Percentiles rank a stretch among this genome's conserved stretches.
Evolutionary conservation across 2,113 vertebrate species (phyloP).

Genomic region (Camarhynchus parvulus): DNA sequence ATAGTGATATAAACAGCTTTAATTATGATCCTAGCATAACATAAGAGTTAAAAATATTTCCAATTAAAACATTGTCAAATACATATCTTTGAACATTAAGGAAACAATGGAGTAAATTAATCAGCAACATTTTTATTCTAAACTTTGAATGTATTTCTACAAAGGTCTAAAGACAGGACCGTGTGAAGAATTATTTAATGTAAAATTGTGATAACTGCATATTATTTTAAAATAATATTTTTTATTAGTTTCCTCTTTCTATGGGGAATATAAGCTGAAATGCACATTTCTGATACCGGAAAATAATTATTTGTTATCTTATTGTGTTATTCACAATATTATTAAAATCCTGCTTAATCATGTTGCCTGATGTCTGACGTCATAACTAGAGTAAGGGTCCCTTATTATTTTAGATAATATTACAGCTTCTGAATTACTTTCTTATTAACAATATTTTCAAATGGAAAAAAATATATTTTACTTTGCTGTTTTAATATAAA

Average conservation of each 20-base stretch:
- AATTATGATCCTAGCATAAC: not conserved
- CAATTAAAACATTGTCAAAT: not conserved
- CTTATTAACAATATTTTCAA: not conserved
- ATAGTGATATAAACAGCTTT: not conserved
- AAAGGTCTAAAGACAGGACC: not conserved
- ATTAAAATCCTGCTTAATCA: not conserved
- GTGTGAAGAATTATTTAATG: not conserved
- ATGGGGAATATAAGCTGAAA: not conserved
- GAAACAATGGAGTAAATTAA: not conserved
- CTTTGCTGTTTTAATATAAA: not conserved
- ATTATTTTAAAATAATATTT: conserved; percentile 42
- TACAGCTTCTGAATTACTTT: not conserved
- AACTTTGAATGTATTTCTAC: not conserved
- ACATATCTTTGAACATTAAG: not conserved
- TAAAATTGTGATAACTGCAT: not conserved
- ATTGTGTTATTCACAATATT: not conserved
- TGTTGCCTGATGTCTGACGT: not conserved
- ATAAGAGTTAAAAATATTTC: not conserved
- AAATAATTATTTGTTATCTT: not conserved
- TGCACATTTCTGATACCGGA: not conserved
- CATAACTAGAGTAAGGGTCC: not conserved
- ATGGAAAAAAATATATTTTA: not conserved
- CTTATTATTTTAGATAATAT: not conserved
- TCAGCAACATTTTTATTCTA: not conserved
- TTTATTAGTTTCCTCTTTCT: conserved; percentile 1